phyloP scores from a whole-genome alignment of 2,797 vertebrate genomes.

The Gadopsis bispinosus region DNA sequence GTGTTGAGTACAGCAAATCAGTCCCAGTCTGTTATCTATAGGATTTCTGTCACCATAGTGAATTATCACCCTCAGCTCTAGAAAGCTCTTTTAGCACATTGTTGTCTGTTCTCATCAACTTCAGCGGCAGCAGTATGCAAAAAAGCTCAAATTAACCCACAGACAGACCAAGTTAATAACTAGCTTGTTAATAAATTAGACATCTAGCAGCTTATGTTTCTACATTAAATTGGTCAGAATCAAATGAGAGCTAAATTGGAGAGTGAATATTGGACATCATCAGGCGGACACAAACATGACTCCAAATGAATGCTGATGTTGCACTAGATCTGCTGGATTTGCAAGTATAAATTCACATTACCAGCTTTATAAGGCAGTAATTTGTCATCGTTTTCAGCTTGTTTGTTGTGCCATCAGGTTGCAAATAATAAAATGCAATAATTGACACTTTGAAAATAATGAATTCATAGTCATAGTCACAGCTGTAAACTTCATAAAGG shows the following conservation, averaged over 20 bases:
- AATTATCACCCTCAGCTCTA: neutral
- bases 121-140: neutral
- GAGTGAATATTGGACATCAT: neutral
- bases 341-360: neutral
- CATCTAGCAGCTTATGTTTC: neutral
- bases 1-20: conserved; percentile 2
- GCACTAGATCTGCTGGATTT: neutral
- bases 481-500: neutral
- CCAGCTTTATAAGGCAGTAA: neutral
- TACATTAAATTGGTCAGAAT: neutral
- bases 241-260: neutral
- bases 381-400: neutral
- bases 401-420: neutral
- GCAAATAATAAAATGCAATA: neutral
- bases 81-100: neutral
- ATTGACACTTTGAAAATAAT: neutral
- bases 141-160: neutral
- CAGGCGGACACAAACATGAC: neutral
- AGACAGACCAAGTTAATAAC: neutral
- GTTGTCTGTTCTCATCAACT: neutral
- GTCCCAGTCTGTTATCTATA: conserved; percentile 1
- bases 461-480: neutral
- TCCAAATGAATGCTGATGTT: neutral
- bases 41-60: neutral
- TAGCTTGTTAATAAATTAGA: neutral